A percentile compares a stretch with the other conserved stretches of the same genome.
These are phyloP conservation scores for Chelonoidis abingdonii DNA, from an alignment of 2,113 vertebrate species.

Conservation along the genomic window DNA sequence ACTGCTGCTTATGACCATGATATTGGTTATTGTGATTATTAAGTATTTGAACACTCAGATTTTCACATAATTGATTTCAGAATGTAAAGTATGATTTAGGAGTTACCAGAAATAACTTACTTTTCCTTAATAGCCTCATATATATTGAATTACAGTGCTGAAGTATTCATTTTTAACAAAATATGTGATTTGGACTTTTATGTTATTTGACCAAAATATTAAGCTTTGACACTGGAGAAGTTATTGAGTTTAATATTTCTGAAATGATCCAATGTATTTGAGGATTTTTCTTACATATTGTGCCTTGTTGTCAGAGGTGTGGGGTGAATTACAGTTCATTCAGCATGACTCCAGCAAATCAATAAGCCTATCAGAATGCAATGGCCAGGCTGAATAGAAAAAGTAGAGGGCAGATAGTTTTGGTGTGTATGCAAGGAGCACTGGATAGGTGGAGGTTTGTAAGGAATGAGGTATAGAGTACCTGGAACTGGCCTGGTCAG, in stretches of 20 bases:
- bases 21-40: background rate
- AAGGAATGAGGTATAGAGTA: background rate
- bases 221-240: background rate
- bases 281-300: background rate
- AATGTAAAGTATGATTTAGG: background rate
- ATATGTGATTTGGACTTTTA: background rate
- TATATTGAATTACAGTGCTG: background rate
- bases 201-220: background rate
- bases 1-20: background rate
- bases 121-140: background rate
- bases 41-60: background rate
- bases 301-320: background rate
- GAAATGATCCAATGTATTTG: background rate
- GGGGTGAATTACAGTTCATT: background rate
- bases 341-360: background rate
- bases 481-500: background rate
- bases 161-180: background rate
- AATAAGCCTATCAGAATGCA: background rate
- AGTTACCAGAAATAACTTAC: background rate
- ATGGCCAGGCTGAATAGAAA: background rate
- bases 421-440: background rate
- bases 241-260: background rate
- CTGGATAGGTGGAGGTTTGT: background rate
- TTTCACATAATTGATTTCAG: slow-evolving; percentile 9
- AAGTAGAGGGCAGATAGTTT: background rate